A percentile compares a stretch with the other conserved stretches of the same genome.
Conservation (phyloP, 2,888 invertebrate species). For the Macroteleia sp. region DNA sequence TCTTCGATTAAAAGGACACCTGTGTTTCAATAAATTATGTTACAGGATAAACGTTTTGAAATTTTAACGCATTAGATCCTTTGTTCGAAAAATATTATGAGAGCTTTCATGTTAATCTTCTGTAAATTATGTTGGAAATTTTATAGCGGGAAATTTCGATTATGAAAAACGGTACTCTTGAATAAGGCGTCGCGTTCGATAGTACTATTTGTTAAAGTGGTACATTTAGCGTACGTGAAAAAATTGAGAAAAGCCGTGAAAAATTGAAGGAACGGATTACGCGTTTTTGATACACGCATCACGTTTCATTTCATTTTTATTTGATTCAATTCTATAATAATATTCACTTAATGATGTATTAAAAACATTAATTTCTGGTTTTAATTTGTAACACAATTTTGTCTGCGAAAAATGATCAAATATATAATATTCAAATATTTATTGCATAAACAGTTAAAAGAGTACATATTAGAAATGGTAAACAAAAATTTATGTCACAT, state of each 20-base stretch:
- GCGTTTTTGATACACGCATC: conserved; percentile 29
- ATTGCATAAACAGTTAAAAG: too few species aligned
- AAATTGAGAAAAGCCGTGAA: conserved; percentile 31
- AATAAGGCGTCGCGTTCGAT: conserved; percentile 42
- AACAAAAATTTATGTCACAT: too few species aligned
- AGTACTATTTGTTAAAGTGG: conserved; percentile 45
- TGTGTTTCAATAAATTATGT: conserved; percentile 10
- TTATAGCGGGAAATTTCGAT: conserved; percentile 33
- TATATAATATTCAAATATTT: too few species aligned
- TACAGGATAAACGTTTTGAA: conserved; percentile 11
- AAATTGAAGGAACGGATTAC: conserved; percentile 34
- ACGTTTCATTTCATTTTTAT: conserved; percentile 34
- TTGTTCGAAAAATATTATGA: background rate
- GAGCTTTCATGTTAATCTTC: background rate
- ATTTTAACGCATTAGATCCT: background rate
- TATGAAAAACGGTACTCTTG: conserved; percentile 42
- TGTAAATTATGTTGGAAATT: conserved; percentile 31
- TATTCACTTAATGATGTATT: background rate
- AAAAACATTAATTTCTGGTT: background rate
- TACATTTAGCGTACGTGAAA: conserved; percentile 39
- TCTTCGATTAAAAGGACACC: conserved; percentile 5
- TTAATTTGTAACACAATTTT: too few species aligned
- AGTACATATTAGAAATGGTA: too few species aligned
- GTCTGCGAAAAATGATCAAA: too few species aligned
- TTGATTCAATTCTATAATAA: conserved; percentile 28